Conservation (phyloP, 2,113 vertebrate species). For the Tetrao urogallus region DNA sequence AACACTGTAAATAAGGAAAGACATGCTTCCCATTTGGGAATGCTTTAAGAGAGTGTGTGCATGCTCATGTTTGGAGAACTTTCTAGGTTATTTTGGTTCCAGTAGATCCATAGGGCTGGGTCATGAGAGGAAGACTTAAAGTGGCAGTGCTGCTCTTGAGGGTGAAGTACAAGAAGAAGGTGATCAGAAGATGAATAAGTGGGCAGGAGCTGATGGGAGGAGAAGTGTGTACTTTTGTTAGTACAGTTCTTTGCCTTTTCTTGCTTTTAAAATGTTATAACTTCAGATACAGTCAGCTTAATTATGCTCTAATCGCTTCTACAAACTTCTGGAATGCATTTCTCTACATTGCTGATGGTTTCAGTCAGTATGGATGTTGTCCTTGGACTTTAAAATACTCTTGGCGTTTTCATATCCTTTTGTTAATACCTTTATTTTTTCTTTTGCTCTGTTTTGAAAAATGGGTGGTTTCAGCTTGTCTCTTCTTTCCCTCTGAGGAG, state of each 20-base stretch:
- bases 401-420: background rate
- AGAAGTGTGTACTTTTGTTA: background rate
- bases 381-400: background rate
- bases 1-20: background rate
- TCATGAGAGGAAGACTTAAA: background rate
- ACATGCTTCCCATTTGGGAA: background rate
- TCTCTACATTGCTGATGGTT: background rate
- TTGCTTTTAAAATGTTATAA: background rate
- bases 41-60: background rate
- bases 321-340: background rate
- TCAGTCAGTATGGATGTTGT: background rate
- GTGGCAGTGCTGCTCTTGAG: background rate
- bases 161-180: background rate
- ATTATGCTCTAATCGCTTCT: background rate
- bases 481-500: background rate
- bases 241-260: background rate
- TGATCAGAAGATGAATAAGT: background rate
- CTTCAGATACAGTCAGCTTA: background rate
- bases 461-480: background rate
- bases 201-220: background rate
- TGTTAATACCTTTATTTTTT: background rate
- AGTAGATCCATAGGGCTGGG: background rate
- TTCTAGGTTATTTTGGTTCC: conserved; percentile 1
- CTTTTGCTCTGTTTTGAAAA: background rate
- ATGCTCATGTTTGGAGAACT: background rate